These are phyloP conservation scores for Chelonus formosanus DNA, from an alignment of 2,888 invertebrate genomes.

Conservation along the genomic window DNA sequence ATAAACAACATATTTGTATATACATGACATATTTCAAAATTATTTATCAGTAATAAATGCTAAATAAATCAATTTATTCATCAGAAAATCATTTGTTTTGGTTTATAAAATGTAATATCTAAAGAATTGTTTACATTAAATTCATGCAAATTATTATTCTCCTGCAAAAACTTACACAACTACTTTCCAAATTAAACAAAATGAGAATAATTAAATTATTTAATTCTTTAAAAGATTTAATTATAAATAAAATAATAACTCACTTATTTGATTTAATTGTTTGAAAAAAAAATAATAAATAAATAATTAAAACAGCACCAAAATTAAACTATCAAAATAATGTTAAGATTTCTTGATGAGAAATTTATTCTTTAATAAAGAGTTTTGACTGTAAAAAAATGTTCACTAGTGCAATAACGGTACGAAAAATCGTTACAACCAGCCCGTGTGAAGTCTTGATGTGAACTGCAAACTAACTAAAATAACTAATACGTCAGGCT, in stretches of 20 bases:
- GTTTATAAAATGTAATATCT: too few relatives aligned
- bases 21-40: too few relatives aligned
- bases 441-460: slow-evolving; percentile 31
- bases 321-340: background rate
- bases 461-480: slow-evolving; percentile 31
- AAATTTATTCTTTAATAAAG: background rate
- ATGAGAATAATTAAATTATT: background rate
- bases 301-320: background rate
- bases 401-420: background rate
- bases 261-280: background rate
- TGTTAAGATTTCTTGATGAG: background rate
- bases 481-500: slow-evolving; percentile 21
- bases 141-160: too few relatives aligned
- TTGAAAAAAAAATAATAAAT: too few relatives aligned
- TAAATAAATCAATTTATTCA: too few relatives aligned
- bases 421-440: slow-evolving; percentile 16
- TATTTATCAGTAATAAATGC: too few relatives aligned
- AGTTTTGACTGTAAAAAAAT: background rate
- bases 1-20: too few relatives aligned
- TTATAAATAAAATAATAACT: slow-evolving; percentile 1
- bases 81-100: too few relatives aligned
- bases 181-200: background rate
- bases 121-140: too few relatives aligned
- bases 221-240: background rate
- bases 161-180: background rate